Evolutionary conservation across 2,888 invertebrate genomes (phyloP).

Genomic region (Conistra vaccinii): DNA sequence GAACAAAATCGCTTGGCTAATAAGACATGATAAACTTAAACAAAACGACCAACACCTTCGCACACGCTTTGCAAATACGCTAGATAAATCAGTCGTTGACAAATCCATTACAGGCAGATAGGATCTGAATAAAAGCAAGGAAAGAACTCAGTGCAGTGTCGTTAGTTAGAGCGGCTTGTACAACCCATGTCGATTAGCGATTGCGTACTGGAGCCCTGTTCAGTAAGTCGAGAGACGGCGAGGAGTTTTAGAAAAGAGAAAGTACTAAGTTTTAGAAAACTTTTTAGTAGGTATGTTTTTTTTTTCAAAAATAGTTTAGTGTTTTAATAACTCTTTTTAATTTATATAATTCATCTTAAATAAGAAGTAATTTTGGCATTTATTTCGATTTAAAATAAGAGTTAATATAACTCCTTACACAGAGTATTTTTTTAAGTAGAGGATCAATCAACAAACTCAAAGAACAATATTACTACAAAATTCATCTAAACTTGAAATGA

Average conservation of each 20-base stretch:
- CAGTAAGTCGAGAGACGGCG: not conserved
- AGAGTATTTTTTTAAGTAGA: too few species aligned
- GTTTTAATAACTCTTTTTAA: too few species aligned
- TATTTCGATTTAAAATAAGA: too few species aligned
- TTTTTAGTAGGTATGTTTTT: too few species aligned
- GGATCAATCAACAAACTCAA: too few species aligned
- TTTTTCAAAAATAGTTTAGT: too few species aligned
- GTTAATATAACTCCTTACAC: too few species aligned
- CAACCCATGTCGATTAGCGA: constrained; percentile 62
- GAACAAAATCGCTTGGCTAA: constrained; percentile 2
- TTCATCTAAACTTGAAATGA: too few species aligned
- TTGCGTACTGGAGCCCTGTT: constrained; percentile 52
- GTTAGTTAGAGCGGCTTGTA: constrained; percentile 54
- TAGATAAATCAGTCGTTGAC: constrained; percentile 63
- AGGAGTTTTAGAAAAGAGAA: not conserved
- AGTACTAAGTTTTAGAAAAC: too few species aligned
- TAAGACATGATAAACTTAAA: constrained; percentile 26
- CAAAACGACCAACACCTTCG: constrained; percentile 19
- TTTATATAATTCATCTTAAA: too few species aligned
- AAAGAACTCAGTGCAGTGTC: constrained; percentile 32
- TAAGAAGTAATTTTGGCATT: too few species aligned
- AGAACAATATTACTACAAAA: too few species aligned
- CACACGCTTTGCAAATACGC: constrained; percentile 36
- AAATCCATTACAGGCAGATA: constrained; percentile 64
- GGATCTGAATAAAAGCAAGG: constrained; percentile 56